Evolutionary conservation across 2,113 vertebrate genomes (phyloP).

Genomic region (Pitta sordida): DNA sequence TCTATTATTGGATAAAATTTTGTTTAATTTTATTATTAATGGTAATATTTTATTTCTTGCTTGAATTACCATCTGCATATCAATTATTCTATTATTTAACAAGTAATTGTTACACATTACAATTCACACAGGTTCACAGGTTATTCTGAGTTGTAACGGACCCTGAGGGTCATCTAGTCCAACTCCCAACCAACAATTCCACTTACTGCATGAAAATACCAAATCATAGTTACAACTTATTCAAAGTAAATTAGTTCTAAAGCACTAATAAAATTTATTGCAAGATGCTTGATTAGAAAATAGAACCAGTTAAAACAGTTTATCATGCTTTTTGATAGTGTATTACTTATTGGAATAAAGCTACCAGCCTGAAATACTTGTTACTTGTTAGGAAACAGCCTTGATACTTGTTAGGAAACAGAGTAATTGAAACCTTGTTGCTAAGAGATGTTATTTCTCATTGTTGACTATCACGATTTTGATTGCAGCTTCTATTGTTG

Average conservation of each 20-base stretch:
- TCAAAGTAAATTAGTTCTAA: slow-evolving; percentile 72
- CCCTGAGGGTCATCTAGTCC: too few species aligned
- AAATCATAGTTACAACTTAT: slow-evolving; percentile 68
- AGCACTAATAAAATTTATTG: slow-evolving; percentile 75
- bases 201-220: slow-evolving; percentile 67
- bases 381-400: slow-evolving; percentile 68
- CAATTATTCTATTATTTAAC: slow-evolving; percentile 74
- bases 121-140: too few species aligned
- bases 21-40: slow-evolving; percentile 80
- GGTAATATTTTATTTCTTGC: slow-evolving; percentile 70
- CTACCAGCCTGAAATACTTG: slow-evolving; percentile 48
- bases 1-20: slow-evolving; percentile 65
- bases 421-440: slow-evolving; percentile 72
- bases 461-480: slow-evolving; percentile 66
- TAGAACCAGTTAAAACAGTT: slow-evolving; percentile 49
- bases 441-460: slow-evolving; percentile 71
- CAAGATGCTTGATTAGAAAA: slow-evolving; percentile 65
- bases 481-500: slow-evolving; percentile 62
- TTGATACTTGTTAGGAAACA: slow-evolving; percentile 66
- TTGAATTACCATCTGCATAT: slow-evolving; percentile 61
- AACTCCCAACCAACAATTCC: too few species aligned
- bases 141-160: too few species aligned
- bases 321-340: slow-evolving; percentile 53
- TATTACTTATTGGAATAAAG: slow-evolving; percentile 22
- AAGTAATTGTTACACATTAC: slow-evolving; percentile 75